Evolutionary conservation across 2,888 invertebrate genomes (phyloP).

Genomic region (Dorcus parallelipipedus): DNA sequence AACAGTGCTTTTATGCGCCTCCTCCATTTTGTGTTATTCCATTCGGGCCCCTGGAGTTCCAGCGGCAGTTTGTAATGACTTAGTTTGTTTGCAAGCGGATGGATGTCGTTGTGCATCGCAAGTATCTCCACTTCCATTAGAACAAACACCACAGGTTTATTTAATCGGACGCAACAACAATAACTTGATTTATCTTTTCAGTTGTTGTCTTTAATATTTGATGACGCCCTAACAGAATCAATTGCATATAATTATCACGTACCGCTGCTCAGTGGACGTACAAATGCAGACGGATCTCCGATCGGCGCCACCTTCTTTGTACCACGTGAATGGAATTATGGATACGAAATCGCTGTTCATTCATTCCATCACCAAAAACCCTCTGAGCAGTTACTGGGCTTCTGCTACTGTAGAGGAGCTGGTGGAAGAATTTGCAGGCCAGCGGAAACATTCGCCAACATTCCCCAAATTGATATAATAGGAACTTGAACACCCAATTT

Average conservation of each 20-base stretch:
- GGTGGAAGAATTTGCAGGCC: slow-evolving; percentile 43
- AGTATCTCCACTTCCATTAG: too few species aligned
- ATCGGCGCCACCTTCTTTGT: slow-evolving; percentile 67
- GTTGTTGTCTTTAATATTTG: slow-evolving; percentile 67
- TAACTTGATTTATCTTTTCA: slow-evolving; percentile 35
- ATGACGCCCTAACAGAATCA: slow-evolving; percentile 58
- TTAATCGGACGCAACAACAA: too few species aligned
- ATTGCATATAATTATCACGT: slow-evolving; percentile 56
- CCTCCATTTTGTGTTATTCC: too few species aligned
- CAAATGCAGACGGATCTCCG: slow-evolving; percentile 64
- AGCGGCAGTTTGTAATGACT: too few species aligned
- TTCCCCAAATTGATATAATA: slow-evolving; percentile 36
- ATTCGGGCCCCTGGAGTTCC: too few species aligned
- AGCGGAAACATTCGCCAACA: slow-evolving; percentile 42
- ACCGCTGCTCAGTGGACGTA: slow-evolving; percentile 50
- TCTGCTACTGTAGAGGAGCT: slow-evolving; percentile 33
- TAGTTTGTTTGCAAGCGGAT: too few species aligned
- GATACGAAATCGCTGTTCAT: slow-evolving; percentile 67
- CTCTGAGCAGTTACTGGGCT: slow-evolving; percentile 38
- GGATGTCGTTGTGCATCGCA: too few species aligned
- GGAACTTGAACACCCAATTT: slow-evolving; percentile 50
- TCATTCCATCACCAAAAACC: slow-evolving; percentile 58
- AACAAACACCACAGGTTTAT: too few species aligned
- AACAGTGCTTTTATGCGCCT: too few species aligned
- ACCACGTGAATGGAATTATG: slow-evolving; percentile 65